Conservation (phyloP, 2,888 invertebrate species). For the Drosophila niveifrons region DNA sequence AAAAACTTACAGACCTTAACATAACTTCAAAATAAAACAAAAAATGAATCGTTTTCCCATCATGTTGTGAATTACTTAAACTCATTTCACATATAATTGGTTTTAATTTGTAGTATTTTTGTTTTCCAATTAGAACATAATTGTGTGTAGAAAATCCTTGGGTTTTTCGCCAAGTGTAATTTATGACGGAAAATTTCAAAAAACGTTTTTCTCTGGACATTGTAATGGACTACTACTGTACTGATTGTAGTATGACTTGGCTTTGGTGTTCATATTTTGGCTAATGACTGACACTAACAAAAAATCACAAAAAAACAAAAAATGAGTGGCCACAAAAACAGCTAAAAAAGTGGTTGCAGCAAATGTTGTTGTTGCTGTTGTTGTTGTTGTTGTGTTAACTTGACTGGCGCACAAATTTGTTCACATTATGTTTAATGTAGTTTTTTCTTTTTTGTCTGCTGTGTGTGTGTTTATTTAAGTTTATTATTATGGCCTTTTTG, state of each 20-base stretch:
- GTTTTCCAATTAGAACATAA: background rate
- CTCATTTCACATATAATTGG: background rate
- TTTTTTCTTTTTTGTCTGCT: constrained; percentile 25
- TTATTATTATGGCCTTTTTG: constrained; percentile 79
- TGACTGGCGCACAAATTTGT: constrained; percentile 70
- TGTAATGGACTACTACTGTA: constrained; percentile 13
- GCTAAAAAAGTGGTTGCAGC: constrained; percentile 57
- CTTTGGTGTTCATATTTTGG: constrained; percentile 70
- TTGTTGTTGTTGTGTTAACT: constrained; percentile 34
- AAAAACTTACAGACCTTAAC: too few relatives aligned
- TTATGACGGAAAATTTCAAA: constrained; percentile 18
- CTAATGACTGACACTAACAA: constrained; percentile 73
- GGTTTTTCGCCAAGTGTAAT: constrained; percentile 2
- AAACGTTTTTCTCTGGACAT: constrained; percentile 10
- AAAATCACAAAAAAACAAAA: constrained; percentile 33
- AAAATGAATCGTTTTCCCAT: too few relatives aligned
- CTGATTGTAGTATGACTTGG: constrained; percentile 7
- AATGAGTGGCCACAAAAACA: constrained; percentile 42
- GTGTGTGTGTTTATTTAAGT: constrained; percentile 58
- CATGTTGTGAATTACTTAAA: too few relatives aligned
- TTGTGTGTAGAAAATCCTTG: background rate
- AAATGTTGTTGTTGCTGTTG: constrained; percentile 23
- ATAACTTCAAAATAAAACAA: too few relatives aligned
- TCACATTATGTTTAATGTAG: constrained; percentile 63
- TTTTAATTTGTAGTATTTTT: background rate